Conservation (phyloP, 2,797 vertebrate genomes). For the Anomalospiza imberbis region DNA sequence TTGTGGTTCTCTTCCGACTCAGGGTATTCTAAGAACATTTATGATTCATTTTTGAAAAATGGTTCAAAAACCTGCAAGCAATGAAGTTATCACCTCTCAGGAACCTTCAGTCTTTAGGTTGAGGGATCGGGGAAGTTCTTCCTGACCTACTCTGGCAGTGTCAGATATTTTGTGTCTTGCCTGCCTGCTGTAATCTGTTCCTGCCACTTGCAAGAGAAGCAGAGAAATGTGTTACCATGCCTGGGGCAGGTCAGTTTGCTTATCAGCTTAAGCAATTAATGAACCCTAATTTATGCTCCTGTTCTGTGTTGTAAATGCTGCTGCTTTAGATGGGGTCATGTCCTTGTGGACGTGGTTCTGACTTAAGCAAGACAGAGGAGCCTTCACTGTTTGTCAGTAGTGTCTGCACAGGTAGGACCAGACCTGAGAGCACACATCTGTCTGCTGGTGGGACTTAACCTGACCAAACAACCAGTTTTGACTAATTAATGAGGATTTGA, state of each 20-base stretch:
- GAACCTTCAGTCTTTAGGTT: neutral
- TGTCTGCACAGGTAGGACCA: neutral
- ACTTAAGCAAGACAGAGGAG: neutral
- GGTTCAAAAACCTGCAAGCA: neutral
- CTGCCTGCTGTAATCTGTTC: neutral
- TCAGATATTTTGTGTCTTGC: neutral
- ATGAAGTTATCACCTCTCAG: neutral
- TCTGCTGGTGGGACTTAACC: neutral
- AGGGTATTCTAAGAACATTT: neutral
- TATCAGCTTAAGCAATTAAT: neutral
- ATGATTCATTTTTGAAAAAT: neutral
- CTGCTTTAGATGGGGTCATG: neutral
- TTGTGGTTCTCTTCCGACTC: neutral
- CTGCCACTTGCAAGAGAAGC: neutral
- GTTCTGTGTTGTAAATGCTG: neutral
- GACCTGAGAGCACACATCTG: fast-evolving
- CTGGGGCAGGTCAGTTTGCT: neutral
- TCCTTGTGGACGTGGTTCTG: fast-evolving
- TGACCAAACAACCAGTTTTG: neutral
- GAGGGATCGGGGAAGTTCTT: neutral
- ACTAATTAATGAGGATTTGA: neutral
- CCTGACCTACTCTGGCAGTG: neutral
- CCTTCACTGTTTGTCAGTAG: fast-evolving
- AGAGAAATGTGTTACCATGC: neutral
- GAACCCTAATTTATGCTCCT: neutral